Evolutionary conservation across 1,140 invertebrate genomes (phyloP), one percentile per base, ranked within the genome.

Genomic region (Lucilia cuprina): DNA sequence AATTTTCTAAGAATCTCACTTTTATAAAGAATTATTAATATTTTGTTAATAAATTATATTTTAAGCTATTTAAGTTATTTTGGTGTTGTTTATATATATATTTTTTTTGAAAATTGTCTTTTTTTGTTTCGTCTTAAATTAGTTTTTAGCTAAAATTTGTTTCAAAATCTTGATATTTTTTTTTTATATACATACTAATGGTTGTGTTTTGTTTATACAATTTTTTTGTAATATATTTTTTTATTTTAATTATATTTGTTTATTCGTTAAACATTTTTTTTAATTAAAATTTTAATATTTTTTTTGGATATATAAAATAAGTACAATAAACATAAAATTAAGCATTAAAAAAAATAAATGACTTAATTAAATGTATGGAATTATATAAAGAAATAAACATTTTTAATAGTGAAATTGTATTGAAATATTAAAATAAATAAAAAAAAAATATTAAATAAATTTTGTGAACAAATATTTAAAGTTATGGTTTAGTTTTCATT

Each of bases 321-420:
- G 34, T 41, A 49, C 47, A 41, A 41, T 41, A 78, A 78, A 78
- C 12, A 19, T 49, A 17, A 49, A 77, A 78, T 49, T 41, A 41
- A 78, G 47, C 14, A 41, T 30, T n/a, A n/a, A n/a, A 30, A 30
- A 30, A 10, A 41, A 35, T 78, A n/a, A 78, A 78, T 35, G 17
- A 78, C 47, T n/a, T 78, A 78, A 55, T 41, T 78, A 78, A 78
- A 78, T 49, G 47, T 49, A 78, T 35, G 65, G 65, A 70, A 41
- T 78, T 78, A 78, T 78, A 78, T 41, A 78, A 78, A 78, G 5
- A 41, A 34, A 78, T 41, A 49, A n/a, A 78, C 25, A 78, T 30
- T 35, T 78, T 78, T 41, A 78, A 78, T 78, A 78, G 75, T n/a
- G 34, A 78, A 78, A 78, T 78, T 41, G 34, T 49, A 78, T 41